These are phyloP conservation scores for Molothrus aeneus DNA, from an alignment of 2,797 vertebrate species.

Conservation along the genomic window DNA sequence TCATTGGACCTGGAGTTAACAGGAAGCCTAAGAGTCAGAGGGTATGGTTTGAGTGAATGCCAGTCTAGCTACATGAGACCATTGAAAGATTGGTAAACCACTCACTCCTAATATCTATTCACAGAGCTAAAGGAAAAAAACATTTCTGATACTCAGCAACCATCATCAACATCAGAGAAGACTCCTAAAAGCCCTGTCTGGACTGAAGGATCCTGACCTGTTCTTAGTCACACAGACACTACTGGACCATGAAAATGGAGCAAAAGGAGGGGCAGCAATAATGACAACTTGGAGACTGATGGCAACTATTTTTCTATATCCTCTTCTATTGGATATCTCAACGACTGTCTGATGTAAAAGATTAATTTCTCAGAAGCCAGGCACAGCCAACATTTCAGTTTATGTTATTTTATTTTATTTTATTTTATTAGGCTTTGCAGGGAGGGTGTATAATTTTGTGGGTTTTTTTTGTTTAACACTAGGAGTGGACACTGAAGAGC, in stretches of 20 bases:
- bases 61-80: not conserved
- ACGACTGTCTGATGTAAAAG: not conserved
- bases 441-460: accelerated
- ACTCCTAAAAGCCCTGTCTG: not conserved
- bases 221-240: not conserved
- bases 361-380: not conserved
- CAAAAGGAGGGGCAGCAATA: not conserved
- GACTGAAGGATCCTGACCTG: not conserved
- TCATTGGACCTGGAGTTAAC: not conserved
- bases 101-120: not conserved
- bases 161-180: not conserved
- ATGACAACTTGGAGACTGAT: not conserved
- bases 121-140: not conserved
- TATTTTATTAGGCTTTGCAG: not conserved
- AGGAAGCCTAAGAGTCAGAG: not conserved
- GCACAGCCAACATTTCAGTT: not conserved
- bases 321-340: not conserved
- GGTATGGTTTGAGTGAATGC: not conserved
- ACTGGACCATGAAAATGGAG: accelerated
- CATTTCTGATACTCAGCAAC: not conserved
- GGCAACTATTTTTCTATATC: not conserved
- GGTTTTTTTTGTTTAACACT: not conserved
- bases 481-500: not conserved
- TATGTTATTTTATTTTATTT: not conserved
- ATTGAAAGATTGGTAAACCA: not conserved